A percentile compares a stretch with the other conserved stretches of the same genome.
phyloP scores from a whole-genome alignment of 1,140 invertebrate genomes.

The Adelges cooleyi region DNA sequence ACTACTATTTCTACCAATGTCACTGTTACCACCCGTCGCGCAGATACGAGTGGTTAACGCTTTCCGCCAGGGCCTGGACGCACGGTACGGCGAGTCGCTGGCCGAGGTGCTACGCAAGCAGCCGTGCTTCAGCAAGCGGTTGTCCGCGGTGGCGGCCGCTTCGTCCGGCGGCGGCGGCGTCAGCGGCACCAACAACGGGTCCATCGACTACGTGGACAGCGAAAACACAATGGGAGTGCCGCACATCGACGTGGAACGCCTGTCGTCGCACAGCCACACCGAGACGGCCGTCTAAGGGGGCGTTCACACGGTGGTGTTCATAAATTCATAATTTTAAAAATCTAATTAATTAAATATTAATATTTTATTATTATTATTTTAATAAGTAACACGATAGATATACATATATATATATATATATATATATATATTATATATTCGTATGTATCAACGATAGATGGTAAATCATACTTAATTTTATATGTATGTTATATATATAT shows the following conservation, averaged over 20 bases:
- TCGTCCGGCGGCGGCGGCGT: not conserved
- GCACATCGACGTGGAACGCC: slow-evolving; percentile 78
- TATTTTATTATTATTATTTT: no score
- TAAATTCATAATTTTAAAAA: no score
- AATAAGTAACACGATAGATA: no score
- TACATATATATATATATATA: no score
- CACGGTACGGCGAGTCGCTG: slow-evolving; percentile 81
- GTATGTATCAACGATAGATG: no score
- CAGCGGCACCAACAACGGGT: slow-evolving; percentile 37
- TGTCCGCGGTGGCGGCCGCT: slow-evolving; percentile 62
- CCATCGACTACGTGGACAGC: slow-evolving; percentile 82
- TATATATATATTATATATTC: no score
- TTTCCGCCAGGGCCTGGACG: slow-evolving; percentile 84
- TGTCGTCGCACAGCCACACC: slow-evolving; percentile 83
- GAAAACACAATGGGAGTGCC: slow-evolving; percentile 53
- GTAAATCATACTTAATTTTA: no score
- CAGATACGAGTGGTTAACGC: slow-evolving; percentile 58
- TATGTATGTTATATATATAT: no score
- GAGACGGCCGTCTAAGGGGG: slow-evolving; percentile 86
- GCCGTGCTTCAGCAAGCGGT: slow-evolving; percentile 74
- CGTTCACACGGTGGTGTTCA: no score
- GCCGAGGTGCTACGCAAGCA: slow-evolving; percentile 84
- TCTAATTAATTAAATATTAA: no score
- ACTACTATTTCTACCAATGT: no score
- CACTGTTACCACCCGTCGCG: no score